A percentile compares a stretch with the other conserved stretches of the same genome.
These are phyloP conservation scores for Scaeva pyrastri DNA, from an alignment of 2,888 invertebrate genomes.

Conservation along the genomic window DNA sequence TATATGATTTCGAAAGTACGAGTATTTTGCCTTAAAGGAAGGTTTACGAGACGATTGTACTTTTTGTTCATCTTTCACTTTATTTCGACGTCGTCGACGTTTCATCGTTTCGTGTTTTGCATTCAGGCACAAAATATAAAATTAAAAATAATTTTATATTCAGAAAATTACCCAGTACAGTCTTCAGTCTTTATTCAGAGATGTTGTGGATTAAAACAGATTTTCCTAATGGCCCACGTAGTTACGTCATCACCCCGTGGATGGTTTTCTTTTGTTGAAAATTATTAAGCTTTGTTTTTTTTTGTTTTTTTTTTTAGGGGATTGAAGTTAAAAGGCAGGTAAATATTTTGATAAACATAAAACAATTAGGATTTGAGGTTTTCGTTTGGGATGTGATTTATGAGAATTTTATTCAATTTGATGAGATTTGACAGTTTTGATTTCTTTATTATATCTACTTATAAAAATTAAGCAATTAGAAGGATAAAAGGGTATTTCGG, in stretches of 20 bases:
- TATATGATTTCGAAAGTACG: neutral
- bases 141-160: neutral
- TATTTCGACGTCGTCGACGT: too few relatives aligned
- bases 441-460: too few relatives aligned
- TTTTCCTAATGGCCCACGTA: neutral
- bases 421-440: neutral
- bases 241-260: neutral
- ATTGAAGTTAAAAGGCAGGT: neutral
- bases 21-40: neutral
- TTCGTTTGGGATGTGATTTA: neutral
- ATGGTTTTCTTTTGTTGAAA: neutral
- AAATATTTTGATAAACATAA: neutral
- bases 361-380: neutral
- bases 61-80: slow-evolving; percentile 9
- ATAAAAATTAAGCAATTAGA: too few relatives aligned
- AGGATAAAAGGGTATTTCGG: too few relatives aligned
- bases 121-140: neutral
- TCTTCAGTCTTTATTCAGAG: neutral
- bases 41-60: neutral
- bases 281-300: slow-evolving; percentile 7
- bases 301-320: neutral
- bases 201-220: slow-evolving; percentile 4
- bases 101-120: neutral
- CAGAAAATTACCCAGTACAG: neutral
- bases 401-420: neutral